Percentiles rank a stretch among this genome's conserved stretches.
These are phyloP conservation scores for Nymphalis c-album DNA, from an alignment of 2,888 invertebrate genomes.

Conservation along the genomic window DNA sequence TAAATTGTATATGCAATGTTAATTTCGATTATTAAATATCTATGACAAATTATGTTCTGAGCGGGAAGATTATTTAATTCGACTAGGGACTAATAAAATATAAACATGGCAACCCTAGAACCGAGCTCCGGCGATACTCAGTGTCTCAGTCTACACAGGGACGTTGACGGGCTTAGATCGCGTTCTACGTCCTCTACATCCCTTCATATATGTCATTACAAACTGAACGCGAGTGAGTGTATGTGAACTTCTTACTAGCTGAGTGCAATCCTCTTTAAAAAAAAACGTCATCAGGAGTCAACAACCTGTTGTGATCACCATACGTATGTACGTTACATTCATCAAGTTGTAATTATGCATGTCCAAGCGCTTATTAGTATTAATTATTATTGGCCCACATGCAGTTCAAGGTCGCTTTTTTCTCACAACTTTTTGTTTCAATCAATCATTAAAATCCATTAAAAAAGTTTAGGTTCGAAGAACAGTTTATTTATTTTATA, in stretches of 20 bases:
- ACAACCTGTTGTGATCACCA: slow-evolving; percentile 73
- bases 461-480: not conserved
- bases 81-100: slow-evolving; percentile 22
- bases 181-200: slow-evolving; percentile 39
- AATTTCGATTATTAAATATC: not conserved
- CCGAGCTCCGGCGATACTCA: slow-evolving; percentile 23
- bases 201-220: slow-evolving; percentile 44
- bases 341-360: slow-evolving; percentile 32
- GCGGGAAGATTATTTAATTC: not conserved
- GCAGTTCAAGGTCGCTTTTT: slow-evolving; percentile 30
- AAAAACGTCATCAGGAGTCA: slow-evolving; percentile 60
- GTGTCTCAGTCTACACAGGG: slow-evolving; percentile 65
- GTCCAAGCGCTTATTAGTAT: slow-evolving; percentile 27
- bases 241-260: slow-evolving; percentile 60
- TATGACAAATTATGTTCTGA: not conserved
- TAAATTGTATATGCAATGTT: too few relatives aligned
- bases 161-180: slow-evolving; percentile 51
- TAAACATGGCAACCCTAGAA: slow-evolving; percentile 58
- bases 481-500: not conserved
- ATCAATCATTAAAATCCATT: too few relatives aligned
- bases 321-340: slow-evolving; percentile 52
- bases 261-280: slow-evolving; percentile 38
- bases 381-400: slow-evolving; percentile 23
- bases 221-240: slow-evolving; percentile 68
- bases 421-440: not conserved